A percentile compares a stretch with the other conserved stretches of the same genome.
phyloP scores from a whole-genome alignment of 2,113 vertebrate genomes.

The Myotis yumanensis region DNA sequence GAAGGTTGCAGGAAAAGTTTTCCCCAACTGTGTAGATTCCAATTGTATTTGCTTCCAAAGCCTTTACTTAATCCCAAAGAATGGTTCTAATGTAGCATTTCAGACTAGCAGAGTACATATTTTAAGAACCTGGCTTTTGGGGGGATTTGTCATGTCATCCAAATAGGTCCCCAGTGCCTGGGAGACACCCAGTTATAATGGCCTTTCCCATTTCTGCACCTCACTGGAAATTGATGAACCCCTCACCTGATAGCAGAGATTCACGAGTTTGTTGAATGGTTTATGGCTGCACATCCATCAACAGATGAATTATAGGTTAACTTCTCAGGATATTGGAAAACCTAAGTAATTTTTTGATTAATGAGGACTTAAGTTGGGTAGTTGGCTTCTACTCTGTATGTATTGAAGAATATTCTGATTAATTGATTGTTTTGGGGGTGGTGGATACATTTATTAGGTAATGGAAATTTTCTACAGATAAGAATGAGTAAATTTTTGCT shows the following conservation, averaged over 20 bases:
- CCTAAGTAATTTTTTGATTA: constrained; percentile 64
- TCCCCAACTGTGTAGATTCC: not conserved
- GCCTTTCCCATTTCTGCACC: not conserved
- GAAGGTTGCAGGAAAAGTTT: not conserved
- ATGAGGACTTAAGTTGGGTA: constrained; percentile 21
- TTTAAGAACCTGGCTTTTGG: not conserved
- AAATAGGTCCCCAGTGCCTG: not conserved
- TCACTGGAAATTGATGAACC: not conserved
- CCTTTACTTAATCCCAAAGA: not conserved
- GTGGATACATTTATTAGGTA: constrained; percentile 10
- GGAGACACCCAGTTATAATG: not conserved
- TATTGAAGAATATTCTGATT: constrained; percentile 35
- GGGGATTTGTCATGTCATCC: not conserved
- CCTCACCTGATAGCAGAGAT: not conserved
- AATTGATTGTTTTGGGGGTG: not conserved
- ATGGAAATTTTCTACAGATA: constrained; percentile 54
- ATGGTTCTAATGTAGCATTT: not conserved
- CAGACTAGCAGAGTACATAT: not conserved
- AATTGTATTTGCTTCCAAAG: not conserved
- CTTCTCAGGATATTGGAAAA: constrained; percentile 52
- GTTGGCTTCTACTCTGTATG: constrained; percentile 2
- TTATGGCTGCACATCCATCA: constrained; percentile 15
- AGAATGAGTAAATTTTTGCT: not conserved
- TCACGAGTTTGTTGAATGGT: not conserved
- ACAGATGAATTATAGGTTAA: constrained; percentile 37